phyloP scores from a whole-genome alignment of 2,797 vertebrate genomes.

The Molossus alvarezi region DNA sequence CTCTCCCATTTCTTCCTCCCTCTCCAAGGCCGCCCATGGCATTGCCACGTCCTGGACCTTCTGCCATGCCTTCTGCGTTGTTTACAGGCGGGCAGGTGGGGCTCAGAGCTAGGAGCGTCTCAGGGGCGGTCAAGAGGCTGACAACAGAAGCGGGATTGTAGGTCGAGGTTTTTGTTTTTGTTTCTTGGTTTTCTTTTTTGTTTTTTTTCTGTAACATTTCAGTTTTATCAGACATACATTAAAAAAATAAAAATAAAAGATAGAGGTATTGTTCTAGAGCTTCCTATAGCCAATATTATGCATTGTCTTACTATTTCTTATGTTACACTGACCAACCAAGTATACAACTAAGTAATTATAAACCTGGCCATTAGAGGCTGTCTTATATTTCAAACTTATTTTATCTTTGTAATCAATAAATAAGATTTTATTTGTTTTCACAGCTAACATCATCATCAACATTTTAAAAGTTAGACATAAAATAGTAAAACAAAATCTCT shows the following conservation, averaged over 20 bases:
- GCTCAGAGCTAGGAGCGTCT: not conserved
- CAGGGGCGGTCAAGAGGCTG: not conserved
- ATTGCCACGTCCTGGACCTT: not conserved
- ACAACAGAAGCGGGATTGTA: not conserved
- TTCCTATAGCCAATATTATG: not conserved
- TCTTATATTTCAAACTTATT: conserved; percentile 29
- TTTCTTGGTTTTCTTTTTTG: no score
- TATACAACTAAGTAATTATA: not conserved
- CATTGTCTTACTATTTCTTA: conserved; percentile 11
- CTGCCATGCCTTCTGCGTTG: not conserved
- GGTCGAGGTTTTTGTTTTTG: not conserved
- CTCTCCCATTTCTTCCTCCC: not conserved
- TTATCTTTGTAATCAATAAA: not conserved
- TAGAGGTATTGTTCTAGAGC: not conserved
- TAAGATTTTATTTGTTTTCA: conserved; percentile 11
- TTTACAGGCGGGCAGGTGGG: not conserved
- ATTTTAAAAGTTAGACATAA: conserved; percentile 29
- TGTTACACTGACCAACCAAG: not conserved
- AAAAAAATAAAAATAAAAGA: not conserved
- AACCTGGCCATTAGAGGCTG: not conserved
- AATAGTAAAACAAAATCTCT: conserved; percentile 14
- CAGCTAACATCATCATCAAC: not conserved
- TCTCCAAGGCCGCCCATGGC: not conserved
- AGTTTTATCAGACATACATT: not conserved
- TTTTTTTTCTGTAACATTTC: not conserved